Evolutionary conservation across 2,113 vertebrate genomes (phyloP), one percentile per base, ranked within the genome.

Genomic region (Sylvilagus bachmani): DNA sequence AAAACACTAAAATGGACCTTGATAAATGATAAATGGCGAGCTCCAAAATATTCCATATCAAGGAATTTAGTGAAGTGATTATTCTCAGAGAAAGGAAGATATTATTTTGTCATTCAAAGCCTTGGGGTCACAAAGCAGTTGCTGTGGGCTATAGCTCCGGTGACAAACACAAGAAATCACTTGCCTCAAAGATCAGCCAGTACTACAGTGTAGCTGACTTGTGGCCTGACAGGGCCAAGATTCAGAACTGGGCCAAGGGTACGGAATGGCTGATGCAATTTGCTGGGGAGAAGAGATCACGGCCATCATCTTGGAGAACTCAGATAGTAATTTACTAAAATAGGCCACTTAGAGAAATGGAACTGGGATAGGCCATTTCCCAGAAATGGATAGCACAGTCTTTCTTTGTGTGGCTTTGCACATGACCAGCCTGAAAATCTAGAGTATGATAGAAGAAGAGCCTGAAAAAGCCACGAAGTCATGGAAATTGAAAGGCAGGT

Each of bases 331-430:
- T 97, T 96, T 95, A 38, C 88, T 6, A 86, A 91, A 96, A 95
- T 95, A 78, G 85, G 51, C 96, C 91, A 96, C 73, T 97, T 96
- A 96, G 83, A 91, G 80, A 96, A 97, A 96, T 96, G 69, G 83
- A 94, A 73, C 55, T 80, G 80, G 87, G 33, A 36, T 94, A 95
- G 66, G 27, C 91, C 80, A 51, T 95, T 98, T 98, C 22, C 90
- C 79, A 75, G 94, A 97, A 74, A 83, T 70, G 16, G 84, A 82
- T 81, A 93, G 64, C 88, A 81, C 2, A 10, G 31, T 78, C 89
- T 70, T 53, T 94, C 67, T 97, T 86, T 91, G 70, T 64, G 69
- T 84, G 95, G 31, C 85, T 93, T 14, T 33, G 62, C 69, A 75
- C 84, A 85, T 31, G 75, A 94, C 91, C 84, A 64, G 86, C 24